A percentile compares a stretch with the other conserved stretches of the same genome.
Evolutionary conservation across 1,140 invertebrate species (phyloP).

Genomic region (Mizuhopecten yessoensis): DNA sequence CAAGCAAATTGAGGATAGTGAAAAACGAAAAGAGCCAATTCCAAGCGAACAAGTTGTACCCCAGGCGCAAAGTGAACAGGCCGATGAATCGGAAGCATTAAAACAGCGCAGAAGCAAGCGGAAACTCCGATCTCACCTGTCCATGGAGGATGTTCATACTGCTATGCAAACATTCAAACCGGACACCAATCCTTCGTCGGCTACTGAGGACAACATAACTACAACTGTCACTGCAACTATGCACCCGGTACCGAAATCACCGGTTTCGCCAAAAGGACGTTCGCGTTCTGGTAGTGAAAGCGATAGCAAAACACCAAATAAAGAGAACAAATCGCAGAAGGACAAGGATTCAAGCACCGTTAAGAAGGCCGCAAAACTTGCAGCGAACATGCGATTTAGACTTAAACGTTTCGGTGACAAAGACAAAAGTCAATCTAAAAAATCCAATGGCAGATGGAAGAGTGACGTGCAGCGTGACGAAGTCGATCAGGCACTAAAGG

Average conservation of each 20-base stretch:
- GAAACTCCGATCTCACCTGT: conserved; percentile 75
- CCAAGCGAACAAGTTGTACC: conserved; percentile 57
- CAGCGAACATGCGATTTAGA: conserved; percentile 75
- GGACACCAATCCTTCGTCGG: conserved; percentile 45
- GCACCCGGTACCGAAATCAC: conserved; percentile 19
- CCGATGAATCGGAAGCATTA: conserved; percentile 65
- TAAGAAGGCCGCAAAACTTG: conserved; percentile 75
- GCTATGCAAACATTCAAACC: conserved; percentile 67
- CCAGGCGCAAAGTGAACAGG: conserved; percentile 36
- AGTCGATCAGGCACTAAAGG: conserved; percentile 75
- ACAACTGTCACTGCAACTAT: conserved; percentile 40
- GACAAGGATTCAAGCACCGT: conserved; percentile 47
- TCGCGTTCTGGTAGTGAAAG: conserved; percentile 9
- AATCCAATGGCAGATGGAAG: conserved; percentile 66
- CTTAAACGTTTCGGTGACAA: conserved; percentile 76
- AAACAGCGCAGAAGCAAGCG: conserved; percentile 74
- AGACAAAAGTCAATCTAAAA: conserved; percentile 61
- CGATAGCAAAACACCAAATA: conserved; percentile 48
- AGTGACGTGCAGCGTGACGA: conserved; percentile 79
- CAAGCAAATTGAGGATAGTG: conserved; percentile 78
- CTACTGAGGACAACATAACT: conserved; percentile 26
- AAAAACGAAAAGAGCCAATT: conserved; percentile 60
- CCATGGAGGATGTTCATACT: conserved; percentile 75
- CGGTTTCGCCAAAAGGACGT: conserved; percentile 47
- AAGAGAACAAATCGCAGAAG: conserved; percentile 53